A percentile compares a stretch with the other conserved stretches of the same genome.
Conservation (phyloP, 2,797 vertebrate species). For the Toxotes lorentzi region DNA sequence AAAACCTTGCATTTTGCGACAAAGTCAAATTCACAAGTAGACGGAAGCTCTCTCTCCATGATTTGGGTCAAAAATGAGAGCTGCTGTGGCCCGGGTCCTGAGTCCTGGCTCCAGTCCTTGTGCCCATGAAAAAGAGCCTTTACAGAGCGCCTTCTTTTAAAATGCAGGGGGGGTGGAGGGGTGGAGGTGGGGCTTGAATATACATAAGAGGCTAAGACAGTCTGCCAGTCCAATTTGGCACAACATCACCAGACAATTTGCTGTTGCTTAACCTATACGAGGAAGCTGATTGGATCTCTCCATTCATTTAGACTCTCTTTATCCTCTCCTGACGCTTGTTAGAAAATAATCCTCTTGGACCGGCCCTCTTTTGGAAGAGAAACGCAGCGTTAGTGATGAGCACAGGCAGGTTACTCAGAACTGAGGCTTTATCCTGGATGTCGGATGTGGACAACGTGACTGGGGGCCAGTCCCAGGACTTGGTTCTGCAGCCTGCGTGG, state of each 20-base stretch:
- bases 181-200: conserved; percentile 78
- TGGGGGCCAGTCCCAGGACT: conserved; percentile 61
- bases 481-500: conserved; percentile 85
- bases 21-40: conserved; percentile 44
- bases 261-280: conserved; percentile 55
- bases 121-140: conserved; percentile 78
- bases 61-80: conserved; percentile 74
- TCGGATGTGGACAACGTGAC: conserved; percentile 70
- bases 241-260: conserved; percentile 70
- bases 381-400: conserved; percentile 59
- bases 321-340: conserved; percentile 30
- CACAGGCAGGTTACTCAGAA: conserved; percentile 48
- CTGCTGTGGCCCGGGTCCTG: conserved; percentile 72
- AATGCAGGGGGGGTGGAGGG: conserved; percentile 52
- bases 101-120: conserved; percentile 79
- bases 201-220: conserved; percentile 78
- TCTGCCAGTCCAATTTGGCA: conserved; percentile 77
- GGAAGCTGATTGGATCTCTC: conserved; percentile 64
- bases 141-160: conserved; percentile 73
- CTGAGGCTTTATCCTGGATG: conserved; percentile 69
- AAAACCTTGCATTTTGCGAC: conserved; percentile 2
- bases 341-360: conserved; percentile 47
- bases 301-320: conserved; percentile 41
- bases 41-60: conserved; percentile 76
- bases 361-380: conserved; percentile 36